phyloP scores from a whole-genome alignment of 2,113 vertebrate species.

The Herpetotheres cachinnans region DNA sequence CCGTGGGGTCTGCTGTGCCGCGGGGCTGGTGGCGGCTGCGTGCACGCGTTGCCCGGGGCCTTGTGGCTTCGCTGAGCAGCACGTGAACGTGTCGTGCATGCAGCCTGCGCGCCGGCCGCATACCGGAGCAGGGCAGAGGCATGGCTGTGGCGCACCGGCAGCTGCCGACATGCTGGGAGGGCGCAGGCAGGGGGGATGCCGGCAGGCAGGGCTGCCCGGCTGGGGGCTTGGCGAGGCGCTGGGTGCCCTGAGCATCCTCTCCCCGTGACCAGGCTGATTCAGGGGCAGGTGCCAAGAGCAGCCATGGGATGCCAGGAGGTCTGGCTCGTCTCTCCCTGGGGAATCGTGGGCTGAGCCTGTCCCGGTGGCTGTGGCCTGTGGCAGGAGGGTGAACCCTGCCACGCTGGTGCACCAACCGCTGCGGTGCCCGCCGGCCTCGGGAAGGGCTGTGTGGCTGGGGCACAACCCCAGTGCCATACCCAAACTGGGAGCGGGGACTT shows the following conservation, averaged over 20 bases:
- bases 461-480: background rate
- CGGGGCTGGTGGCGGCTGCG: background rate
- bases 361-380: background rate
- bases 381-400: background rate
- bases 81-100: background rate
- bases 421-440: background rate
- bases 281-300: background rate
- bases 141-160: background rate
- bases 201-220: rapidly evolving
- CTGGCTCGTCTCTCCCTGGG: background rate
- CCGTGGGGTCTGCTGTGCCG: background rate
- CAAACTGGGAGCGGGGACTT: background rate
- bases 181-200: background rate
- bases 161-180: background rate
- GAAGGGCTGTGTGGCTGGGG: background rate
- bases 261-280: rapidly evolving
- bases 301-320: background rate
- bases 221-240: background rate
- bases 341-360: background rate
- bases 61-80: background rate
- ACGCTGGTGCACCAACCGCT: background rate
- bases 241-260: background rate
- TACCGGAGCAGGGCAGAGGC: background rate
- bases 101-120: background rate
- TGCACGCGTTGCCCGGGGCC: background rate